phyloP scores from a whole-genome alignment of 2,113 vertebrate genomes.

The Eublepharis macularius region DNA sequence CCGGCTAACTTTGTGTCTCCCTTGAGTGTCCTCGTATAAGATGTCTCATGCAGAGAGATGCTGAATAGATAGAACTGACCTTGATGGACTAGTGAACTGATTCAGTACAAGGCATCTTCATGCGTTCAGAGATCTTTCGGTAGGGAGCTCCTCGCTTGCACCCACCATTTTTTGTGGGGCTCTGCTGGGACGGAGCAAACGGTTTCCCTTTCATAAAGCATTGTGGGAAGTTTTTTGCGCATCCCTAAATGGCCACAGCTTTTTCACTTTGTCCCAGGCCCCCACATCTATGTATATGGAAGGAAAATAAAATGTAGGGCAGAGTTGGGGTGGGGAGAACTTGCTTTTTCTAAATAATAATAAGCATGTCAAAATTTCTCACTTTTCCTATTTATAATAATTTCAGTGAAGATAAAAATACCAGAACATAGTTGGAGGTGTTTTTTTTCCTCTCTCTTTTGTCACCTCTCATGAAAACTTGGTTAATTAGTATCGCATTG shows the following conservation, averaged over 20 bases:
- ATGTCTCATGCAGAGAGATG: too few relatives aligned
- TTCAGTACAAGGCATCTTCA: too few relatives aligned
- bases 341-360: slow-evolving; percentile 45
- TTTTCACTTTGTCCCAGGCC: slow-evolving; percentile 1
- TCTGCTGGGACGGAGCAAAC: not conserved
- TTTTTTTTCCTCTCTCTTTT: not conserved
- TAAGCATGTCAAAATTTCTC: slow-evolving; percentile 24
- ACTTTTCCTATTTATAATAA: slow-evolving; percentile 43
- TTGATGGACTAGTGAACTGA: too few relatives aligned
- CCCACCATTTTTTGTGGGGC: too few relatives aligned
- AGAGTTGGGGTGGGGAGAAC: not conserved
- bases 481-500: slow-evolving; percentile 51
- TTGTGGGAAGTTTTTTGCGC: too few relatives aligned
- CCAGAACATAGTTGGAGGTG: slow-evolving; percentile 22
- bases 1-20: too few relatives aligned
- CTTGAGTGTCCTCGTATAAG: too few relatives aligned
- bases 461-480: slow-evolving; percentile 59
- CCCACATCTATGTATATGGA: slow-evolving; percentile 15
- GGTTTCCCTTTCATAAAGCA: not conserved
- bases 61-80: too few relatives aligned
- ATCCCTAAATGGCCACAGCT: not conserved
- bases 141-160: too few relatives aligned
- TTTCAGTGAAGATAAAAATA: slow-evolving; percentile 40
- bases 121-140: too few relatives aligned
- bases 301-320: slow-evolving; percentile 15